Evolutionary conservation across 2,888 invertebrate genomes (phyloP), one percentile per base, ranked within the genome.

Genomic region (Drosophila gaucha): DNA sequence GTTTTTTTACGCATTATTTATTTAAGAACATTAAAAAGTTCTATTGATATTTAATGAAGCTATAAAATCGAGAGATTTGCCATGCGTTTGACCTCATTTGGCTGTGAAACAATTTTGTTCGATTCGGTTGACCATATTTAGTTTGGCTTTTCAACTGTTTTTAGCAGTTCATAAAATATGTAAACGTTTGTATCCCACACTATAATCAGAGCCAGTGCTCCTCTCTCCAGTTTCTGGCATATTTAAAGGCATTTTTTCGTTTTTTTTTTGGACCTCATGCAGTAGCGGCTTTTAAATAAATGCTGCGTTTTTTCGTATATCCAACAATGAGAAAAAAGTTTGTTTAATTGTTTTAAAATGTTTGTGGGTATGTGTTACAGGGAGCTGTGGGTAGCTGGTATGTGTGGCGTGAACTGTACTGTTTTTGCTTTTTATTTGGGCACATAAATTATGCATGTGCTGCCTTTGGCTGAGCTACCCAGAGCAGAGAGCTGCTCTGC

Each of bases 331-430:
- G 43, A 56, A 70, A 73, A 69, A 71, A 47, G 58, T 60, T 67
- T 55, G 57, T 74, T 80, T 80, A 78, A 78, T 80, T 78, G 82
- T 78, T 80, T 78, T 78, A 80, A 78, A 78, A 80, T 80, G 78
- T 60, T 54, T 58, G 54, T 47, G 50, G 36, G 41, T 38, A 26
- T 57, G 64, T 38, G 33, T 35, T 39, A 28, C 35, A 22, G 14
- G 12, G 16, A n/a, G 20, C n/a, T 22, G 18, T 18, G 18, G 26
- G 46, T 22, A n/a, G n/a, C n/a, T n/a, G n/a, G 31, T 47, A 24
- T 44, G 28, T n/a, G 41, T 30, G 52, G 51, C 36, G 52, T 64
- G 24, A 47, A 57, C 18, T 36, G 26, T 47, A 18, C 20, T 14
- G 26, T 57, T 67, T 62, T 54, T 58, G 41, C 43, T 22, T 67